Base-by-base conservation (phyloP, 2,113 vertebrate species). In the Motacilla alba region DNA sequence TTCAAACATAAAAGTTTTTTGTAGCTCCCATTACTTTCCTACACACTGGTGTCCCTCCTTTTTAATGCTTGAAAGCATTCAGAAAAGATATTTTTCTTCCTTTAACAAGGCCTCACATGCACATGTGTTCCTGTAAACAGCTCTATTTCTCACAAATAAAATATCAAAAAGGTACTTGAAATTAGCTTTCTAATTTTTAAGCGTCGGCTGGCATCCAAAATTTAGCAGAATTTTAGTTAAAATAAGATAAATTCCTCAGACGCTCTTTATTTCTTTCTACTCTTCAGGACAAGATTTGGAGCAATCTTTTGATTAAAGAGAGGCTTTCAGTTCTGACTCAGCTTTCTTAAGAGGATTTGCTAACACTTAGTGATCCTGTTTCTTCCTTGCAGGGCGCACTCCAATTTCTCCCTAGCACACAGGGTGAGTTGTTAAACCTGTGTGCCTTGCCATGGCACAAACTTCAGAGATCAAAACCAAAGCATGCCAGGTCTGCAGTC, bases 261-360 rank as follows among this genome's bases (percentile, higher is more conserved):
- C 52, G 74, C 6, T 41, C 82, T 90, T 87, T 31, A 49, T 30
- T 80, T 77, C 13, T 49, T 24, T 73, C 78, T 90, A 41, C 81
- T 93, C 68, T 78, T 69, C 31, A 83, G 52, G 60, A 56, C 27
- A 92, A 91, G 43, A 81, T 83, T 80, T 93, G 35, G 67, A 86
- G 27, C 95, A 95, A 87, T 87, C 72, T 92, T 96, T 81, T 81
- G 55, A 94, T 93, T 97, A 86, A 92, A 93, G 73, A 64, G 41
- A 8, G 12, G 6, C 11, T 95, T 94, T 91, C 44, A 52, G 56
- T 88, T 93, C 89, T 89, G 56, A 83, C 47, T 92, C 18, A 37
- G 33, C 50, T 77, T 87, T 93, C 62, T 90, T 95, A 82, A 78
- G 24, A 53, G 84, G 60, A 94, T 91, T 90, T 95, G 44, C 63